A percentile compares a stretch with the other conserved stretches of the same genome.
These are phyloP conservation scores for Malthinus seriepunctatus DNA, from an alignment of 2,888 invertebrate genomes.

Conservation along the genomic window DNA sequence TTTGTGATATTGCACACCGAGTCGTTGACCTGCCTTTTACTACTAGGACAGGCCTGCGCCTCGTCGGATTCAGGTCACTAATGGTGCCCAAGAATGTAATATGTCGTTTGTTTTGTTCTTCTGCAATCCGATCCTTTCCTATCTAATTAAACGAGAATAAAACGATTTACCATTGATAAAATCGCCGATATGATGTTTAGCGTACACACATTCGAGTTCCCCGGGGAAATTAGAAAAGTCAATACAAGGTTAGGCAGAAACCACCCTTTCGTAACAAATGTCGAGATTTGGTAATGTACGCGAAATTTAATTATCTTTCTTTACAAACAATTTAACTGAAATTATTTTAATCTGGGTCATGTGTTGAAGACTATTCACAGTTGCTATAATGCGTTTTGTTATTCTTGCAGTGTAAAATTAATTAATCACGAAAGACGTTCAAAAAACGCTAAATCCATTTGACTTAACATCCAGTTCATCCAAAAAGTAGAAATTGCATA, in stretches of 20 bases:
- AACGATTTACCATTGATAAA: neutral
- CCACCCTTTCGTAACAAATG: neutral
- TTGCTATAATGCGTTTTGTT: too few species aligned
- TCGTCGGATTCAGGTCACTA: slow-evolving; percentile 31
- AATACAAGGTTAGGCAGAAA: too few species aligned
- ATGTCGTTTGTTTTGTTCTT: slow-evolving; percentile 10
- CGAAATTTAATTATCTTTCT: neutral
- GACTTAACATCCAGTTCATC: too few species aligned
- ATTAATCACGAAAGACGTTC: too few species aligned
- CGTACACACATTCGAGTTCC: neutral
- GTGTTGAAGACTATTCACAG: too few species aligned
- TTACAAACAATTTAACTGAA: neutral
- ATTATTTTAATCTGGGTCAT: slow-evolving; percentile 3
- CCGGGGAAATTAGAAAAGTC: neutral
- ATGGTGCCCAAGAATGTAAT: slow-evolving; percentile 31
- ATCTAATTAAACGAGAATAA: neutral
- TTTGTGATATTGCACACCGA: slow-evolving; percentile 26
- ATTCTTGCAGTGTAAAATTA: too few species aligned
- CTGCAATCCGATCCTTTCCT: neutral
- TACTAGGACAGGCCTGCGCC: slow-evolving; percentile 31
- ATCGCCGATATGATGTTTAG: neutral
- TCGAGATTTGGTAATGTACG: neutral
- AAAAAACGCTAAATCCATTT: too few species aligned
- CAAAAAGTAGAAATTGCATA: too few species aligned
- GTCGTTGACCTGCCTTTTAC: slow-evolving; percentile 25